Percentiles rank a stretch among this genome's conserved stretches.
Conservation (phyloP, 2,797 vertebrate genomes). For the Urophycis tenuis region DNA sequence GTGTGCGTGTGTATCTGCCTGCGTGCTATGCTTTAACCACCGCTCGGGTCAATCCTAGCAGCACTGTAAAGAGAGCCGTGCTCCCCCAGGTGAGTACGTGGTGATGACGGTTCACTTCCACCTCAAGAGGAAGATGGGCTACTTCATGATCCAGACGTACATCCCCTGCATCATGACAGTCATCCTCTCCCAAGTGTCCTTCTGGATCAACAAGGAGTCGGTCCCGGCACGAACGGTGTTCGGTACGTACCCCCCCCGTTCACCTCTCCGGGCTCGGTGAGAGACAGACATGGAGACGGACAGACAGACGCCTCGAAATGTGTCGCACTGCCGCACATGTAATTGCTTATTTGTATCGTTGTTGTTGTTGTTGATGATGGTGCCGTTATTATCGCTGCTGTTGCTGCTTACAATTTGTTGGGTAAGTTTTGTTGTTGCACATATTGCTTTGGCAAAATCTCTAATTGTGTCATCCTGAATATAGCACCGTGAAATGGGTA, state of each 20-base stretch:
- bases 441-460: background rate
- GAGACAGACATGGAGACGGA: background rate
- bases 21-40: constrained; percentile 22
- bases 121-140: constrained; percentile 97
- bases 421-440: background rate
- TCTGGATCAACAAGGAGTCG: constrained; percentile 99
- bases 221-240: constrained; percentile 97
- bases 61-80: too few species aligned
- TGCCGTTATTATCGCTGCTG: background rate
- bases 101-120: constrained; percentile 98
- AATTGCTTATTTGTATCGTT: background rate
- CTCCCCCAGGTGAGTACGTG: constrained; percentile 87
- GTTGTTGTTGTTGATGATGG: background rate
- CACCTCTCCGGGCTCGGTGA: constrained; percentile 19
- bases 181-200: constrained; percentile 99
- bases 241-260: constrained; percentile 74
- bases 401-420: background rate
- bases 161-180: constrained; percentile 99
- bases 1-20: background rate
- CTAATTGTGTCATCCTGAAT: background rate
- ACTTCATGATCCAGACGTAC: constrained; percentile 99
- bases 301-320: background rate
- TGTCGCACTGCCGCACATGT: background rate
- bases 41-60: background rate
- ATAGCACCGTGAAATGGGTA: background rate